Evolutionary conservation across 2,113 vertebrate species (phyloP), one percentile per base, ranked within the genome.

Genomic region (Podilymbus podiceps): DNA sequence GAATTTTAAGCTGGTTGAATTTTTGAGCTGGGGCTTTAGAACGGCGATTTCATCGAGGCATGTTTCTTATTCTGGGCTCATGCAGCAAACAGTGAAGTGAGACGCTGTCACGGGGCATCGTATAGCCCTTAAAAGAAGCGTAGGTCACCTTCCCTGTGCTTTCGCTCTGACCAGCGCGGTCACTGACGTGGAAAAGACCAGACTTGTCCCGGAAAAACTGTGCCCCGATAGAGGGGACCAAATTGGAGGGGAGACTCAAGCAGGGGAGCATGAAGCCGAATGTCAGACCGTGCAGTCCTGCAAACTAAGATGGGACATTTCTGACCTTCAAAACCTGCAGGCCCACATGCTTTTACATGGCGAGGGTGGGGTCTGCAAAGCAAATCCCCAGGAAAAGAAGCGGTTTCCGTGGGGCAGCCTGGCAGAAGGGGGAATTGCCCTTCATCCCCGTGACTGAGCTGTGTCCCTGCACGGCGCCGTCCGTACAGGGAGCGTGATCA

Each of bases 401-500:
- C 4, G 3, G 13, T 52, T 53, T 17, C 87, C 19, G 2, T 5
- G 4, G 35, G 75, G 42, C 49, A 58, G 46, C 21, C 56, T 21
- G 52, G 6, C 22, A 47, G 38, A 50, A 33, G 22, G 15, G 59
- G 40, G 59, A 35, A 16, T 22, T 31, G 64, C 81, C 55, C 42
- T 53, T 60, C 23, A 12, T 38, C 18, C 33, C 44, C 5, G 1
- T 2, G 4, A 2, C 68, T 8, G 64, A 49, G 69, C 74, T 21
- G 8, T 24, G 56, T 22, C 58, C 60, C 56, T 56, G 68, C 71
- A 22, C 12, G 0, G 62, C 4, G 6, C 59, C 6, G 33, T 9
- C 55, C 2, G 0, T 8, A 4, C 52, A 31, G 24, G 80, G 56
- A 18, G 4, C 0, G 0, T 9, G 11, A 33, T 25, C 81, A 49